Base-by-base conservation (phyloP, 1,140 invertebrate species). In the Magallana angulata region DNA sequence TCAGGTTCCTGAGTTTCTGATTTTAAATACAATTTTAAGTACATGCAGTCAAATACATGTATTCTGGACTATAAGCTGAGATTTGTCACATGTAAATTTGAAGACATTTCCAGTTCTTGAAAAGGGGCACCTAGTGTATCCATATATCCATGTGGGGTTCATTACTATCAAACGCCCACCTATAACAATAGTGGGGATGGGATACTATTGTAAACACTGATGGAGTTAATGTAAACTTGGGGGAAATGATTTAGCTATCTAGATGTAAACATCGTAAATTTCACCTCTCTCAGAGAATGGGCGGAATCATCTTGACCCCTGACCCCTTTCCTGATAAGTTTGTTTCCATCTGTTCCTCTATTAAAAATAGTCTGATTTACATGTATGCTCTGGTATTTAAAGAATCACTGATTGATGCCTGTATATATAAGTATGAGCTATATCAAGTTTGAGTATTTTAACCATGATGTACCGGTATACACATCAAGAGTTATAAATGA, bases 241-340 rank as follows among this genome's bases (percentile, higher is more conserved):
- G 36, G 36, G 24, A 76, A 76, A 76, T 76, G 68, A 76, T 76
- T 30, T 76, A 76, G 68, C 68, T 30, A 76, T 76, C 68, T 36
- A 12, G 68, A 76, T 76, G 24, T 76, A 76, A 76, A 76, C 68
- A 76, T 76, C 36, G 68, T 76, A 76, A 76, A 76, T 30, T 30
- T 76, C 68, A 30, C 30, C 68, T 76, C 68, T 76, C 68, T 24
- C 68, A 8, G 18, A 30, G 24, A 24, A 76, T 30, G 68, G 68
- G 68, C 24, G 68, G 68, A 36, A 76, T 76, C 24, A 36, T 4
- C 12, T 12, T 76, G 68, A 76, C 68, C 68, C 12, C 4, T 12
- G 8, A 76, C 68, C 68, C 14, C 0, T 12, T 1, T 76, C 68
- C 24, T 36, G 11, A 48, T 48, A 48, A 48, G 36, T 48, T 48